Base-by-base conservation (phyloP, 2,888 invertebrate genomes). In the Morpho deidamia region DNA sequence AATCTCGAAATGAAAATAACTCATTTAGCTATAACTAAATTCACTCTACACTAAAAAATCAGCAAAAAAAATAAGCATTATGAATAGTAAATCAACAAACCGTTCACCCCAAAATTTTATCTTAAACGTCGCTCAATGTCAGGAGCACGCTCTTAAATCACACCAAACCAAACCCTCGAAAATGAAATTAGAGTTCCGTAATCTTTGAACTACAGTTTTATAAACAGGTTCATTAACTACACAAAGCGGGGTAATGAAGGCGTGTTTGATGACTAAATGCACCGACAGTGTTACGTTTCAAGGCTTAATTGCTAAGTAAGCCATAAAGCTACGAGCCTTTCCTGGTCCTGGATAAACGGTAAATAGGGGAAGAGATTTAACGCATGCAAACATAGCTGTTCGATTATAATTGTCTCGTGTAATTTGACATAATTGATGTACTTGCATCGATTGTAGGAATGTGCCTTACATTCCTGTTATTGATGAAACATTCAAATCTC, bases 301-400 rank as follows among this genome's bases (percentile, higher is more conserved):
- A 32, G 39, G 46, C 46, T 11, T 46, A 39, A 46, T 46, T 46
- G 46, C 46, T 45, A 35, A 45, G 12, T 45, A 45, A 45, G 35
- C 37, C 12, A 10, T 45, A 37, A 33, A 33, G 44, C 33, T 42
- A 14, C 23, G 8, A 11, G 44, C 33, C 33, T 44, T 32, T 33
- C 10, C 5, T 9, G n/a, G 32, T 23, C 33, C 33, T 33, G 11
- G 11, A 8, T 33, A 33, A 11, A 37, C 35, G 10, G 35, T 37
- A 37, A 10, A 37, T 37, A 37, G 35, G 2, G 10, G 35, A 23
- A 23, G 4, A 5, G 23, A 23, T 23, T 23, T 23, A 3, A 23
- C 23, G 1, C 23, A 23, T 5, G 23, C 23, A 23, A 23, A 5
- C 5, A 5, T 23, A 23, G 23, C 23, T 23, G 23, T 23, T 23